A percentile compares a stretch with the other conserved stretches of the same genome.
These are phyloP conservation scores for Mythimna impura DNA, from an alignment of 2,888 invertebrate genomes.

Conservation along the genomic window DNA sequence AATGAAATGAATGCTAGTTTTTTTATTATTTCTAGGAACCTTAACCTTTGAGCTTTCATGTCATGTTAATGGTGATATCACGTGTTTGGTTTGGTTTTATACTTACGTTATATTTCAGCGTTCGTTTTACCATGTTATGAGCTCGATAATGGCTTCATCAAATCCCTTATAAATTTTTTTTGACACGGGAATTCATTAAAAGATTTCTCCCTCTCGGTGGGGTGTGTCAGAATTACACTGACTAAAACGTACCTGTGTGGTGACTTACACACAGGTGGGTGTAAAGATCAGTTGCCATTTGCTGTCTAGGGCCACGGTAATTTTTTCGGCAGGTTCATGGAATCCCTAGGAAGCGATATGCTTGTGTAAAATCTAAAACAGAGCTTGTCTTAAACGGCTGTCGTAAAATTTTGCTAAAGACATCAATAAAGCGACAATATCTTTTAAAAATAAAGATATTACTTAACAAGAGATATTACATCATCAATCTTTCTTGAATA, in stretches of 20 bases:
- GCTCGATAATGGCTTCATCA: background rate
- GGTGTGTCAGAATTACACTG: too few species aligned
- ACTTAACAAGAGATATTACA: background rate
- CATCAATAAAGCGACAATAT: slow-evolving; percentile 13
- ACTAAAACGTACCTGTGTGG: too few species aligned
- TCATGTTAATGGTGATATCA: background rate
- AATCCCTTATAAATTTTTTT: too few species aligned
- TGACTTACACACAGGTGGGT: too few species aligned
- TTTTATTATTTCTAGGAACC: too few species aligned
- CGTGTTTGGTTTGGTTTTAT: background rate
- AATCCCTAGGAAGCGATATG: background rate
- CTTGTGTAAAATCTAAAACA: slow-evolving; percentile 1
- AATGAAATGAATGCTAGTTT: background rate
- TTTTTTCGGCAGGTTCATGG: background rate
- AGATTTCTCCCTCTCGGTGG: too few species aligned
- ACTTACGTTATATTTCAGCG: background rate
- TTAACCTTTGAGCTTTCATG: background rate
- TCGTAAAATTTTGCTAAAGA: slow-evolving; percentile 4
- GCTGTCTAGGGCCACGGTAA: too few species aligned
- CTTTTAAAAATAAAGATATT: slow-evolving; percentile 7
- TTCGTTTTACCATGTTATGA: background rate
- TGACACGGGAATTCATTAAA: too few species aligned
- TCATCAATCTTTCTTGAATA: background rate
- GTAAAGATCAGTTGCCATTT: too few species aligned
- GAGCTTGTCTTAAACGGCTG: background rate